phyloP scores from a whole-genome alignment of 1,140 invertebrate genomes.

The Apis laboriosa region DNA sequence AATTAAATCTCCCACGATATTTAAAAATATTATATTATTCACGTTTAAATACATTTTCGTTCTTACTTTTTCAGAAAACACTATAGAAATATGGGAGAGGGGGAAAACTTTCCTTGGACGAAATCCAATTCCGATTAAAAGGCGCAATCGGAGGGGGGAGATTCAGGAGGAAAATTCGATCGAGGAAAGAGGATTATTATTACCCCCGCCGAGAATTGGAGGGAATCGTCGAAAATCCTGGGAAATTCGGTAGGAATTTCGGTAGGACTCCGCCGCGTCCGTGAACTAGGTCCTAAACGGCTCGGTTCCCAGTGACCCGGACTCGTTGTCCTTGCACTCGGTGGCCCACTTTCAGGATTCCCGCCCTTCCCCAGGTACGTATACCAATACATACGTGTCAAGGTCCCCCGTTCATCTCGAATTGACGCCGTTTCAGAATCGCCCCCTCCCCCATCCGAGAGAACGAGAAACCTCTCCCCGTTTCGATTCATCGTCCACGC shows the following conservation, averaged over 20 bases:
- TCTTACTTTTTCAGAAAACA: too few relatives aligned
- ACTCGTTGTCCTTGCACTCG: conserved; percentile 76
- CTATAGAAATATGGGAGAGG: too few relatives aligned
- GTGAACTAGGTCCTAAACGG: conserved; percentile 64
- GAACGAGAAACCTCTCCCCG: too few relatives aligned
- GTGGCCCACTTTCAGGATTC: conserved; percentile 74
- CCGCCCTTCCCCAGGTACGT: conserved; percentile 64
- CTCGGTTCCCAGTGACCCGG: conserved; percentile 68
- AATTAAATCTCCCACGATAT: too few relatives aligned
- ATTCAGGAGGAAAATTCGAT: background rate
- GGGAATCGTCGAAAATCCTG: background rate
- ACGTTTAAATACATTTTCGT: too few relatives aligned
- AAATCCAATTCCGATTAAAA: too few relatives aligned
- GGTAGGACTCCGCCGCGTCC: conserved; percentile 49
- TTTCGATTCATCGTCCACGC: too few relatives aligned
- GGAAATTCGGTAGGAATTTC: conserved; percentile 10
- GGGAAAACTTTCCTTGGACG: too few relatives aligned
- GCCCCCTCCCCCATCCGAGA: too few relatives aligned
- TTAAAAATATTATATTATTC: too few relatives aligned
- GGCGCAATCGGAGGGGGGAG: too few relatives aligned
- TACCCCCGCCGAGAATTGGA: background rate
- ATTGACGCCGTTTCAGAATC: conserved; percentile 27
- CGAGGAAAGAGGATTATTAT: background rate
- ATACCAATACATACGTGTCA: conserved; percentile 72
- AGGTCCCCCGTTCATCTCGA: conserved; percentile 66